These are phyloP conservation scores for Trachurus trachurus DNA, from an alignment of 2,797 vertebrate genomes.

Conservation along the genomic window DNA sequence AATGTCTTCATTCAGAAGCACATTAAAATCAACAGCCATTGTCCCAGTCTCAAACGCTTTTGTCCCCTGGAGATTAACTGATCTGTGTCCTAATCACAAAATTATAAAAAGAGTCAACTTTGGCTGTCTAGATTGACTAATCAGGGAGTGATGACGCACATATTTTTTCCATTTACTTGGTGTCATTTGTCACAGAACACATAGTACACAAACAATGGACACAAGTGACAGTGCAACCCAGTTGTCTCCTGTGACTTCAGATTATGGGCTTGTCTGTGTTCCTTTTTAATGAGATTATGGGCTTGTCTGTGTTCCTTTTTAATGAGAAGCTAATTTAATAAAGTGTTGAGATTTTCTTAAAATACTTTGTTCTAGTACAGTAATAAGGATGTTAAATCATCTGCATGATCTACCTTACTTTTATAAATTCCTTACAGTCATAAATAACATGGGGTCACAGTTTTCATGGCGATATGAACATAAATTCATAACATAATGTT, in stretches of 20 bases:
- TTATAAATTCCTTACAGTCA: too few relatives aligned
- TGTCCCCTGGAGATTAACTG: slow-evolving; percentile 53
- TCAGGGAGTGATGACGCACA: slow-evolving; percentile 62
- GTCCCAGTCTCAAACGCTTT: slow-evolving; percentile 43
- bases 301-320: neutral
- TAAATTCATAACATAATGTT: neutral
- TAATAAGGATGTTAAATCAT: neutral
- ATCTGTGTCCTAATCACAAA: slow-evolving; percentile 66
- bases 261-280: neutral
- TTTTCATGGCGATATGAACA: neutral
- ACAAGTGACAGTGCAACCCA: neutral
- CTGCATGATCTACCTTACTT: neutral
- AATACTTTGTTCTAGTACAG: neutral
- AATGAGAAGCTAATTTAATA: neutral
- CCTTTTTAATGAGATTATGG: neutral
- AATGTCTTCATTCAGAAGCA: slow-evolving; percentile 25
- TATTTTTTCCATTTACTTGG: slow-evolving; percentile 55
- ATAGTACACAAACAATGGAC: slow-evolving; percentile 37
- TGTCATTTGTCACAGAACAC: slow-evolving; percentile 63
- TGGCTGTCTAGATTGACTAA: slow-evolving; percentile 57
- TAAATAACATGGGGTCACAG: neutral
- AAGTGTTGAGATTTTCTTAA: neutral
- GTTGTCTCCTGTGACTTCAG: neutral
- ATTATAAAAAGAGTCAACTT: slow-evolving; percentile 69
- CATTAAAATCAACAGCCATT: slow-evolving; percentile 36